Percentiles rank a stretch among this genome's conserved stretches.
Evolutionary conservation across 2,888 invertebrate genomes (phyloP).

Genomic region (Xestia c-nigrum): DNA sequence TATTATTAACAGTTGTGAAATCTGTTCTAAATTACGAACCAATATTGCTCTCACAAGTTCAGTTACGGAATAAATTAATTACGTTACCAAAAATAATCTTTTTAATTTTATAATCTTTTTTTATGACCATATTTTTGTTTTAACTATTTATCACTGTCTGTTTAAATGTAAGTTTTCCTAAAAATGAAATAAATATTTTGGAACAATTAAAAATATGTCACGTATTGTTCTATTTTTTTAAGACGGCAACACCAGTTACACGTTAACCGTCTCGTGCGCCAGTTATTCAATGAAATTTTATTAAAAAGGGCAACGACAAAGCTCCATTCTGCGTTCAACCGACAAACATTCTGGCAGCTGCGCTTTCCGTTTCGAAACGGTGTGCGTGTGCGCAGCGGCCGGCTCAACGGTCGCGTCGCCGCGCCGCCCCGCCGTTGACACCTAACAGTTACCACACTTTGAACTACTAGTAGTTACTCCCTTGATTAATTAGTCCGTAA

Average conservation of each 20-base stretch:
- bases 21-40: constrained; percentile 58
- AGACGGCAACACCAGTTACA: constrained; percentile 34
- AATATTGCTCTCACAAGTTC: constrained; percentile 42
- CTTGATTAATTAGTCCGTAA: constrained; percentile 17
- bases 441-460: constrained; percentile 55
- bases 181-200: too few species aligned
- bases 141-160: too few species aligned
- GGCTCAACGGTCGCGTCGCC: constrained; percentile 70
- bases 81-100: background rate
- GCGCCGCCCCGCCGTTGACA: too few species aligned
- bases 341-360: constrained; percentile 74
- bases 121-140: too few species aligned
- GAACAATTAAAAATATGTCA: background rate
- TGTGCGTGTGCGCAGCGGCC: constrained; percentile 68
- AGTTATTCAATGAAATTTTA: constrained; percentile 76
- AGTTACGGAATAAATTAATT: constrained; percentile 20
- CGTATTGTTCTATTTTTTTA: constrained; percentile 27
- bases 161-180: too few species aligned
- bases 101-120: background rate
- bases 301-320: constrained; percentile 77
- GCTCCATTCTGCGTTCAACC: constrained; percentile 63
- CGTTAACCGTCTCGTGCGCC: constrained; percentile 54
- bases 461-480: constrained; percentile 20
- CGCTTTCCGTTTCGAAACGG: constrained; percentile 74
- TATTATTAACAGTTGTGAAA: constrained; percentile 52